Percentiles rank a stretch among this genome's conserved stretches.
These are phyloP conservation scores for Acrocephalus scirpaceus DNA, from an alignment of 2,797 vertebrate species.

Conservation along the genomic window DNA sequence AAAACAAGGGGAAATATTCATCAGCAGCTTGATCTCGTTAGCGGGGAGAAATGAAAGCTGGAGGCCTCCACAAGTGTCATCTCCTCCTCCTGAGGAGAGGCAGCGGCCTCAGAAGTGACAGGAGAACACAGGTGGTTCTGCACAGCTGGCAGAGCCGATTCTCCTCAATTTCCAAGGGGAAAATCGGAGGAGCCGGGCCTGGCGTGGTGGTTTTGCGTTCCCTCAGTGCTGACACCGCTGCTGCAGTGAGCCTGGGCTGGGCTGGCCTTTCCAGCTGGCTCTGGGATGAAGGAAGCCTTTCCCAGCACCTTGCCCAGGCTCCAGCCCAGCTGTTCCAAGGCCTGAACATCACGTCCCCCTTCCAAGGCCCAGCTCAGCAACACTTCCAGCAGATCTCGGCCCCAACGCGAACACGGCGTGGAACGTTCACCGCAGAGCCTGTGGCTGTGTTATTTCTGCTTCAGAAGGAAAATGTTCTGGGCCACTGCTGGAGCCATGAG, in stretches of 20 bases:
- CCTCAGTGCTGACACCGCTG: background rate
- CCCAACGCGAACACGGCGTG: background rate
- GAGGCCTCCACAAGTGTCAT: background rate
- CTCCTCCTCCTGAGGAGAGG: background rate
- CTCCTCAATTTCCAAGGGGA: background rate
- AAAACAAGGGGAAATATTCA: background rate
- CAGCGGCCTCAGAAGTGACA: background rate
- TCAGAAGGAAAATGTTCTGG: background rate
- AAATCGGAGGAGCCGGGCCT: background rate
- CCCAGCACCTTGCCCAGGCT: background rate
- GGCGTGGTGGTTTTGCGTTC: background rate
- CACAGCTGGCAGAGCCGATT: background rate
- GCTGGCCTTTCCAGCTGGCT: background rate
- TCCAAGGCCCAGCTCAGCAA: background rate
- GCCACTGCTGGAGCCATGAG: background rate
- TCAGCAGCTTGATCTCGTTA: background rate
- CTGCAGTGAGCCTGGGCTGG: background rate
- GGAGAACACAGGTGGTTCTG: background rate
- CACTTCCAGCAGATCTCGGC: background rate
- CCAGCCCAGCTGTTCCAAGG: background rate
- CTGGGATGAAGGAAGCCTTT: background rate
- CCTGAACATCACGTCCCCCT: background rate
- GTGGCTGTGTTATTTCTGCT: too few relatives aligned
- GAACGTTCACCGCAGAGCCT: background rate
- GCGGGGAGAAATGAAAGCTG: background rate